Conservation (phyloP, 2,797 vertebrate genomes). For the Pseudomugil tenellus region DNA sequence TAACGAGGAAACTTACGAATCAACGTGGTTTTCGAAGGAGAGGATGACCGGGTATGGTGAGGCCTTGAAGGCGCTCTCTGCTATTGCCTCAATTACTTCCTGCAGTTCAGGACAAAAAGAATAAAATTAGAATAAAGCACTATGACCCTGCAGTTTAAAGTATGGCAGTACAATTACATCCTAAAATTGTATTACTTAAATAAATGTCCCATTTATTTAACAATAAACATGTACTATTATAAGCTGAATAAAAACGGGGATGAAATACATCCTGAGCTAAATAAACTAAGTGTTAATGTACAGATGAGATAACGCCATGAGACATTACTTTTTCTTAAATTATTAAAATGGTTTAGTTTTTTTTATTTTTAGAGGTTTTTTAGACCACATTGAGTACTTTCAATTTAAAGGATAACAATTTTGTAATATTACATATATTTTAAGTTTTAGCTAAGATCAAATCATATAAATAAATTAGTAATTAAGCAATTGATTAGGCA, state of each 20-base stretch:
- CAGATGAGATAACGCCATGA: neutral
- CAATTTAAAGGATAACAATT: no score
- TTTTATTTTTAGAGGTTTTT: no score
- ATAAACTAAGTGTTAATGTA: neutral
- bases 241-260: neutral
- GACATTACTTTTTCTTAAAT: no score
- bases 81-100: constrained; percentile 93
- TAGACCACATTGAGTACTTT: no score
- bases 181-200: neutral
- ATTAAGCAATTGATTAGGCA: neutral
- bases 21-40: constrained; percentile 94
- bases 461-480: neutral
- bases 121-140: neutral
- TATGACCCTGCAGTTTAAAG: neutral
- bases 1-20: constrained; percentile 86
- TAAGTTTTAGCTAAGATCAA: neutral
- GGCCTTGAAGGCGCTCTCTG: constrained; percentile 91
- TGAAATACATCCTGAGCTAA: neutral
- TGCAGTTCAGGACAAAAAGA: constrained; percentile 47
- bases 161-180: neutral
- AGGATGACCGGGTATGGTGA: constrained; percentile 90
- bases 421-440: no score
- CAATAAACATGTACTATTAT: neutral
- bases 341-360: no score
- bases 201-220: neutral